phyloP scores from a whole-genome alignment of 2,888 invertebrate species.

The Idaea biselata region DNA sequence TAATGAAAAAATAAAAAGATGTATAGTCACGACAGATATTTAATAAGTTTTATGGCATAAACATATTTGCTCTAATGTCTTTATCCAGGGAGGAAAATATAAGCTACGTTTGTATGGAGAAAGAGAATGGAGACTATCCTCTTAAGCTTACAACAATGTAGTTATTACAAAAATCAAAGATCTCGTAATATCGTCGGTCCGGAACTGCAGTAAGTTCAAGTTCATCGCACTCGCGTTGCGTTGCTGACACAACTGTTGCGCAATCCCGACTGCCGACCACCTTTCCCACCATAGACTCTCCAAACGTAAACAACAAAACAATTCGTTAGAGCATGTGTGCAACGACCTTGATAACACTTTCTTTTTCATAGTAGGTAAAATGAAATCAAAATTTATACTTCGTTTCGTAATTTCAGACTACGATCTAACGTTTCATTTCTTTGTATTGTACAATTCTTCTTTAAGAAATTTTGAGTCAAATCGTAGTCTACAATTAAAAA shows the following conservation, averaged over 20 bases:
- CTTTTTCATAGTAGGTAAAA: neutral
- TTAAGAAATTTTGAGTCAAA: too few relatives aligned
- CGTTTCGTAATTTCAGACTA: too few relatives aligned
- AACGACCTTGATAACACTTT: conserved; percentile 3
- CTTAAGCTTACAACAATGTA: neutral
- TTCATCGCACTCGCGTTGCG: conserved; percentile 51
- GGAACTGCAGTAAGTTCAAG: conserved; percentile 45
- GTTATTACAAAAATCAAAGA: neutral
- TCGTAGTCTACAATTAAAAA: too few relatives aligned
- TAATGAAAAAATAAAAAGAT: too few relatives aligned
- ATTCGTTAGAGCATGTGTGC: conserved; percentile 7
- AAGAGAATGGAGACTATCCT: too few relatives aligned
- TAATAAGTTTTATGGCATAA: too few relatives aligned
- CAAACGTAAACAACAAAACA: conserved; percentile 18
- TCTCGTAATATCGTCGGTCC: conserved; percentile 7
- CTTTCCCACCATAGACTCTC: conserved; percentile 9
- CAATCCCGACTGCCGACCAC: conserved; percentile 20
- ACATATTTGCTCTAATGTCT: too few relatives aligned
- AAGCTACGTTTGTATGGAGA: too few relatives aligned
- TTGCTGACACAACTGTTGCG: conserved; percentile 35
- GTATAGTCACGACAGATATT: too few relatives aligned
- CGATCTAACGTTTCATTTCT: too few relatives aligned
- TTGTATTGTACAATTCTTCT: too few relatives aligned
- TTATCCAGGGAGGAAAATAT: too few relatives aligned
- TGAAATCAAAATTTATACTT: neutral